These are phyloP conservation scores for Pseudopodoces humilis DNA, from an alignment of 2,113 vertebrate species.

Conservation along the genomic window DNA sequence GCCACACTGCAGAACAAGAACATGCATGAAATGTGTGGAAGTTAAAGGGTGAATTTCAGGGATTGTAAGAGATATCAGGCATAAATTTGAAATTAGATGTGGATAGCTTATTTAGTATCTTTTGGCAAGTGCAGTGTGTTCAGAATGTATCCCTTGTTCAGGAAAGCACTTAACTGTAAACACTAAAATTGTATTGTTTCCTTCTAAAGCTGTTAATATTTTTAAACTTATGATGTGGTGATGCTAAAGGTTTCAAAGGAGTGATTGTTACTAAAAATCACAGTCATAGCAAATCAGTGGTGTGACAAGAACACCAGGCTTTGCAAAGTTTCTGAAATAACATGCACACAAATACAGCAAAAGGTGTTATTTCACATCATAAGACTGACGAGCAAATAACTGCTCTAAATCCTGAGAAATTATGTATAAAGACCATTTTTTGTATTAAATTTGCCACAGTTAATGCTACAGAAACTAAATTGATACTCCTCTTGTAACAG, in stretches of 20 bases:
- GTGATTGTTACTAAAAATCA: not conserved
- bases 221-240: not conserved
- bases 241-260: not conserved
- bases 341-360: not conserved
- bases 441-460: not conserved
- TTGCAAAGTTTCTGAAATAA: not conserved
- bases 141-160: not conserved
- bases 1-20: not conserved
- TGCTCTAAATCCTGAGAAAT: not conserved
- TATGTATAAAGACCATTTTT: not conserved
- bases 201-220: not conserved
- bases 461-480: slow-evolving; percentile 28
- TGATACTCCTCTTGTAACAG: not conserved
- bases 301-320: not conserved
- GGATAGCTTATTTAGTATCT: not conserved
- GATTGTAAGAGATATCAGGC: not conserved
- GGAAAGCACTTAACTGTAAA: not conserved
- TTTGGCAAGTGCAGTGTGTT: not conserved
- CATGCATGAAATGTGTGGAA: not conserved
- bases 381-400: not conserved
- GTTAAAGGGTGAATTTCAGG: not conserved
- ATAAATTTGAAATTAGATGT: not conserved
- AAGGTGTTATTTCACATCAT: not conserved
- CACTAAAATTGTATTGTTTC: not conserved
- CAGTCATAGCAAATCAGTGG: not conserved